Evolutionary conservation across 2,888 invertebrate species (phyloP).

Genomic region (Drosophila subsilvestris): DNA sequence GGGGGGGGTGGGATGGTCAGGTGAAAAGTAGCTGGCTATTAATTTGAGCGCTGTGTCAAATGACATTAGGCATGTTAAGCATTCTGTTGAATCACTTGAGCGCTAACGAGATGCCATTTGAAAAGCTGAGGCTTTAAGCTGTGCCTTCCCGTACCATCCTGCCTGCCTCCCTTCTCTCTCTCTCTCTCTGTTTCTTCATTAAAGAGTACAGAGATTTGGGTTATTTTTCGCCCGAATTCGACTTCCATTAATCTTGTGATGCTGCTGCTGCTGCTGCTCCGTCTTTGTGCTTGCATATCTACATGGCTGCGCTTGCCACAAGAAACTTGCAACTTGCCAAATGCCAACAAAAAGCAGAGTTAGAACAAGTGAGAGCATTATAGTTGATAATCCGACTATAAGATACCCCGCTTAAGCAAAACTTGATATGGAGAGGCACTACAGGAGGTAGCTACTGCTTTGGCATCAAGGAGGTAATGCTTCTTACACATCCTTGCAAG

Average conservation of each 20-base stretch:
- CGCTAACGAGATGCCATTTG: slow-evolving; percentile 76
- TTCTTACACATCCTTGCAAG: too few relatives aligned
- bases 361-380: slow-evolving; percentile 15
- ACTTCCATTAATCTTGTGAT: slow-evolving; percentile 38
- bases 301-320: slow-evolving; percentile 47
- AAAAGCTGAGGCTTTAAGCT: slow-evolving; percentile 62
- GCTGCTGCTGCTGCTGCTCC: slow-evolving; percentile 1
- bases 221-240: slow-evolving; percentile 34
- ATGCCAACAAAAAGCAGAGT: slow-evolving; percentile 36
- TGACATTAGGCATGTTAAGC: slow-evolving; percentile 79
- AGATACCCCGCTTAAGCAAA: background rate
- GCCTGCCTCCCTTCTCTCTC: slow-evolving; percentile 1
- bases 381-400: background rate
- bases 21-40: slow-evolving; percentile 76
- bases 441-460: too few relatives aligned
- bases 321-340: slow-evolving; percentile 21
- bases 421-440: too few relatives aligned
- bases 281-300: slow-evolving; percentile 18
- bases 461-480: too few relatives aligned
- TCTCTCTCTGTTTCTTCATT: slow-evolving; percentile 20
- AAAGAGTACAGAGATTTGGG: slow-evolving; percentile 20
- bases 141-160: too few relatives aligned
- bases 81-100: slow-evolving; percentile 76
- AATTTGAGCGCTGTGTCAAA: slow-evolving; percentile 75
- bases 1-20: slow-evolving; percentile 58